phyloP scores from a whole-genome alignment of 2,797 vertebrate species.

The Oreortyx pictus region DNA sequence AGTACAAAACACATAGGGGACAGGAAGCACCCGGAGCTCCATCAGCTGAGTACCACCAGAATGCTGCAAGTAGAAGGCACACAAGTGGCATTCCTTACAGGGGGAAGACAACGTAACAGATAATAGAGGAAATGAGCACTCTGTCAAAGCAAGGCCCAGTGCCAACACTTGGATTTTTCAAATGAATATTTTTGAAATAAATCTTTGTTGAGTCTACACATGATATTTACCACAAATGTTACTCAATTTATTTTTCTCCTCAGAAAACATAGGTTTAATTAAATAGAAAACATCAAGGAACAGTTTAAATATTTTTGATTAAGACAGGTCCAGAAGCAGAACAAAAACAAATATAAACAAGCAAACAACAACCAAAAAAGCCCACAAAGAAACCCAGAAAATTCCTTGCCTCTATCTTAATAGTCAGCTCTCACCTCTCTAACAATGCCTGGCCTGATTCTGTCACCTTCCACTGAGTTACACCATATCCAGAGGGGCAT shows the following conservation, averaged over 20 bases:
- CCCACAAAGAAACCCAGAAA: background rate
- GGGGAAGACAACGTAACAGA: background rate
- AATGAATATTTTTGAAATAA: constrained; percentile 29
- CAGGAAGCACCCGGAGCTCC: background rate
- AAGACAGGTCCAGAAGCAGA: background rate
- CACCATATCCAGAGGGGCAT: background rate
- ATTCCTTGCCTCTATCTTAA: background rate
- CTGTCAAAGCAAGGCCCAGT: background rate
- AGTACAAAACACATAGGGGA: background rate
- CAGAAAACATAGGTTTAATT: constrained; percentile 17
- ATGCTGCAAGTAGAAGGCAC: fast-evolving
- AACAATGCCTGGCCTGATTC: background rate
- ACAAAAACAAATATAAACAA: background rate
- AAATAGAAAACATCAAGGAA: background rate
- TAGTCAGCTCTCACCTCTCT: background rate
- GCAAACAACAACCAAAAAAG: background rate
- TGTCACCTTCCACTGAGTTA: background rate
- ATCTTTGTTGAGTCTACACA: background rate
- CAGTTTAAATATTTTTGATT: background rate
- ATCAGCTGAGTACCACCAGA: background rate
- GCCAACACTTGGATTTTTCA: constrained; percentile 33
- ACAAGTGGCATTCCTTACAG: background rate
- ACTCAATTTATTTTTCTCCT: background rate
- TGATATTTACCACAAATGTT: constrained; percentile 20
- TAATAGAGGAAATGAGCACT: background rate